A percentile compares a stretch with the other conserved stretches of the same genome.
phyloP scores from a whole-genome alignment of 2,888 invertebrate genomes.

The Leptopilina myrica region DNA sequence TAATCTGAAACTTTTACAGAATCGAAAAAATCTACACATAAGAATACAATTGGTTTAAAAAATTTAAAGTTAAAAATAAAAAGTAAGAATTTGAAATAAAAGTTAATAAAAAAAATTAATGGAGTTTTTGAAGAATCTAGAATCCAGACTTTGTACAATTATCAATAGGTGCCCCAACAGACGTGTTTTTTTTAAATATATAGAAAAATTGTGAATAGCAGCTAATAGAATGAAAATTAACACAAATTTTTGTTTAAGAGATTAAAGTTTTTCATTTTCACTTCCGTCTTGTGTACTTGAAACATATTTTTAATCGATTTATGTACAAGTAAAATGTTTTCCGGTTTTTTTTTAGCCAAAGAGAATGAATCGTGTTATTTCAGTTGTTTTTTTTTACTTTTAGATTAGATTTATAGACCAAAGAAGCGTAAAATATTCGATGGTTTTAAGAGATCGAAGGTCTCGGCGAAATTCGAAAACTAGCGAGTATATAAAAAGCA shows the following conservation, averaged over 20 bases:
- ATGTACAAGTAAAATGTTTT: conserved; percentile 38
- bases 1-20: conserved; percentile 26
- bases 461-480: conserved; percentile 71
- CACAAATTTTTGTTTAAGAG: neutral
- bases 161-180: conserved; percentile 23
- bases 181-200: neutral
- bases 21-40: neutral
- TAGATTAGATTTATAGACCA: conserved; percentile 22
- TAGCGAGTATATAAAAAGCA: conserved; percentile 65
- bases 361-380: conserved; percentile 21
- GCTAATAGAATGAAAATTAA: neutral
- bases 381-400: neutral
- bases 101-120: conserved; percentile 2
- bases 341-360: neutral
- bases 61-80: neutral
- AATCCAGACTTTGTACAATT: conserved; percentile 28
- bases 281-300: neutral
- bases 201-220: neutral
- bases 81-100: neutral
- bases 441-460: conserved; percentile 71
- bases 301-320: neutral
- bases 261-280: neutral
- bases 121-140: neutral
- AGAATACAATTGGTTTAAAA: neutral
- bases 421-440: conserved; percentile 70